Evolutionary conservation across 1,140 invertebrate species (phyloP).

Genomic region (Drosophila ohnishii): DNA sequence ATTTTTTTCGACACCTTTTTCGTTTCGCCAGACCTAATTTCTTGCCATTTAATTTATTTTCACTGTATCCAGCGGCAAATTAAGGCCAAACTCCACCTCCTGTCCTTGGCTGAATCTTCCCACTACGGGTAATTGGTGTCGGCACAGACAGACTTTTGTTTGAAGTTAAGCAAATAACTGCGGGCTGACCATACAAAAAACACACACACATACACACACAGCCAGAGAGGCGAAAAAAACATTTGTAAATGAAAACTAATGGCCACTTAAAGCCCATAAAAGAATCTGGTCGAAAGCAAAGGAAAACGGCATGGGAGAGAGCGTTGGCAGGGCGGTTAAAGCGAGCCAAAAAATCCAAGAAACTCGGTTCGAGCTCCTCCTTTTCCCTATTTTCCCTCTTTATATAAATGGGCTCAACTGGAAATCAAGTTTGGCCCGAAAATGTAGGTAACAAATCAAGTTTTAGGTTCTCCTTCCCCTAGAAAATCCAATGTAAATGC

Average conservation of each 20-base stretch:
- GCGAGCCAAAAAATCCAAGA: not conserved
- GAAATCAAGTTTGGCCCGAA: slow-evolving; percentile 28
- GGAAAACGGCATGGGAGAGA: not conserved
- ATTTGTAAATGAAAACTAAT: slow-evolving; percentile 46
- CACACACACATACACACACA: not conserved
- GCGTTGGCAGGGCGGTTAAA: not conserved
- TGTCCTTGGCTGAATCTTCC: not conserved
- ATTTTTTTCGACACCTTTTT: not conserved
- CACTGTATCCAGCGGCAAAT: slow-evolving; percentile 28
- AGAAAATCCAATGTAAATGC: slow-evolving; percentile 30
- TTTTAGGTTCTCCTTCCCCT: slow-evolving; percentile 3
- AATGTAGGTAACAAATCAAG: slow-evolving; percentile 33
- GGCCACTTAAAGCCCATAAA: slow-evolving; percentile 46
- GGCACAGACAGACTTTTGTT: slow-evolving; percentile 39
- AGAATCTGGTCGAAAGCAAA: slow-evolving; percentile 23
- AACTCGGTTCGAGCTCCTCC: not conserved
- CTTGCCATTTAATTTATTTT: not conserved
- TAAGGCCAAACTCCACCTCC: slow-evolving; percentile 17
- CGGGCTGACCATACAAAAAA: slow-evolving; percentile 33
- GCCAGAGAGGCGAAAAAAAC: slow-evolving; percentile 14
- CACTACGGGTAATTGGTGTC: slow-evolving; percentile 35
- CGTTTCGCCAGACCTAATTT: not conserved
- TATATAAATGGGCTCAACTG: slow-evolving; percentile 5
- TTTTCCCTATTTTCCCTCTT: not conserved
- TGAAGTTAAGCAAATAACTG: slow-evolving; percentile 46